A percentile compares a stretch with the other conserved stretches of the same genome.
These are phyloP conservation scores for Polietes domitor DNA, from an alignment of 2,888 invertebrate species.

Conservation along the genomic window DNA sequence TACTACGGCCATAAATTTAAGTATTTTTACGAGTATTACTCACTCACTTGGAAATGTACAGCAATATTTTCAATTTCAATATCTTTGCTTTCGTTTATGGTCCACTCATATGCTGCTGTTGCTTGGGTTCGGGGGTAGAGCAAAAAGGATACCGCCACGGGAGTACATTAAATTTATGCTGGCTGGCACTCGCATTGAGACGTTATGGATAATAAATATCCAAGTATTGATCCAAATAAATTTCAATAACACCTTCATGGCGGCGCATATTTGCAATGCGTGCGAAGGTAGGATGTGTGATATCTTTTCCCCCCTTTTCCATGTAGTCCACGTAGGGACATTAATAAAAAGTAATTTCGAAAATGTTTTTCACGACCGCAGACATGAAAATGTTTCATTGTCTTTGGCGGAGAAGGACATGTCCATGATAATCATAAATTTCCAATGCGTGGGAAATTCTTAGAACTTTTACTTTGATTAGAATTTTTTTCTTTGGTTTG, in stretches of 20 bases:
- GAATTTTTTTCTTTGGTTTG: too few species aligned
- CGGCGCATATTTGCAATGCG: background rate
- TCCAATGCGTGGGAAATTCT: too few species aligned
- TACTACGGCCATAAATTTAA: conserved; percentile 61
- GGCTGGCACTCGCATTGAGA: background rate
- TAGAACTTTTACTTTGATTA: too few species aligned
- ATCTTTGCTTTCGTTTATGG: conserved; percentile 34
- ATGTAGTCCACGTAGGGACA: background rate
- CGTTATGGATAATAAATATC: conserved; percentile 36
- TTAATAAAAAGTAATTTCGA: background rate
- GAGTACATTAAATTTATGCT: background rate
- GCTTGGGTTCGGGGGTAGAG: background rate
- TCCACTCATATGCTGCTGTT: conserved; percentile 41
- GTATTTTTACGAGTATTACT: conserved; percentile 39
- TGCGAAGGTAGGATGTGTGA: background rate
- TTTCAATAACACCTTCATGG: conserved; percentile 17
- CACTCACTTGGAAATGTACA: conserved; percentile 17
- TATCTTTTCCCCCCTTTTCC: background rate
- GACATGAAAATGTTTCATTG: background rate
- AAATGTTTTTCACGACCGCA: background rate
- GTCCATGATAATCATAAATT: too few species aligned
- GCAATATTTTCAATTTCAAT: conserved; percentile 30
- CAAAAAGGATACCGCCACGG: background rate
- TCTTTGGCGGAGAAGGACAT: too few species aligned
- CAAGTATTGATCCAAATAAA: conserved; percentile 32